Evolutionary conservation across 2,797 vertebrate species (phyloP), one percentile per base, ranked within the genome.

Genomic region (Coregonus sp.): DNA sequence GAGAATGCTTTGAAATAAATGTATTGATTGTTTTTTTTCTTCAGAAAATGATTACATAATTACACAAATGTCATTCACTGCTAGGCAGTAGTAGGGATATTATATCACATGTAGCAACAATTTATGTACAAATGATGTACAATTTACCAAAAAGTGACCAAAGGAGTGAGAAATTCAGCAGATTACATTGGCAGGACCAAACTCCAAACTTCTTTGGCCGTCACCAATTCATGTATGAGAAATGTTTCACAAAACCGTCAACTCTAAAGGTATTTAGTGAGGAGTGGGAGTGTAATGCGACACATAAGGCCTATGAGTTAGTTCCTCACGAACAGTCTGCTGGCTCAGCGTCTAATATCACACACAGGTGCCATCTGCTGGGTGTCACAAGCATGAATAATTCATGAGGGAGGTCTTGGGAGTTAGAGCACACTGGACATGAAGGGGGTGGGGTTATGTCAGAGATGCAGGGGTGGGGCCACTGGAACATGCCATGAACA

Each of bases 251-350:
- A 25, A 65, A 66, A 29, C 20, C 63, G 1, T 12, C 29, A 25
- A 66, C 18, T 61, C 6, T 31, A 66, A 31, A 66, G 29, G 20
- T 31, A 31, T 33, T 29, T 9, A 66, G 25, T 66, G 63, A 12
- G 63, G 29, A 66, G 40, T 66, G 37, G 47, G 61, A 66, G 7
- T 75, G 73, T 75, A 75, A 77, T 31, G 5, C 73, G 75, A 81
- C 40, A 70, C n/a, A 54, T 65, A 50, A 66, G 40, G 61, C 40
- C 61, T 65, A 40, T 51, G 73, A 65, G 73, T 50, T 74, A 50
- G 61, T 29, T 51, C 29, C 51, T 31, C 59, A 20, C 20, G 14
- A 35, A 74, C 61, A 31, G 61, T 56, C 73, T 67, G 40, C 29
- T 25, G 63, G 63, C 63, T 14, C 11, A 11, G 14, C 20, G 63